Percentiles rank a stretch among this genome's conserved stretches.
Evolutionary conservation across 2,888 invertebrate species (phyloP).

Genomic region (Salpingus planirostris): DNA sequence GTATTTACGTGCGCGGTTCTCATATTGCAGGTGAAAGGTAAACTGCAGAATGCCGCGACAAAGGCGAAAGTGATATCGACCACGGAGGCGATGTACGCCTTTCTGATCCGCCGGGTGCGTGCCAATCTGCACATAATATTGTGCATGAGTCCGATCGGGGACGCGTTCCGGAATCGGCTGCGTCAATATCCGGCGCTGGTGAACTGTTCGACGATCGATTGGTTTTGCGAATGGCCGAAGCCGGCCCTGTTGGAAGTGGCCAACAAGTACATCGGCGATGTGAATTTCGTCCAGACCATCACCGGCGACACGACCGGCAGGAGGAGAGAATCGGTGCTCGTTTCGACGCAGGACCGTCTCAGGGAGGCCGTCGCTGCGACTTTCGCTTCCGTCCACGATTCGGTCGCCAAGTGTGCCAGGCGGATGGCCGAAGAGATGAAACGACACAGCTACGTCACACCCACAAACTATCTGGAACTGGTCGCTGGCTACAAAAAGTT

Average conservation of each 20-base stretch:
- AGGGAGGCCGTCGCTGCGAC: conserved; percentile 61
- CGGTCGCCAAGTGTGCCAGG: conserved; percentile 63
- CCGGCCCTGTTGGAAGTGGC: conserved; percentile 86
- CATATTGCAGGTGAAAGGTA: conserved; percentile 55
- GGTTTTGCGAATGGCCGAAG: conserved; percentile 84
- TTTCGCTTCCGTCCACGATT: conserved; percentile 75
- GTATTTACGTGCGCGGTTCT: conserved; percentile 2
- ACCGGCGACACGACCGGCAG: conserved; percentile 51
- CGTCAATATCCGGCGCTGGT: conserved; percentile 83
- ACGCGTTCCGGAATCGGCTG: conserved; percentile 72
- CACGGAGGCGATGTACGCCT: conserved; percentile 61
- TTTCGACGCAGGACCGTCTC: conserved; percentile 48
- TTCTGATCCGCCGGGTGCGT: conserved; percentile 68
- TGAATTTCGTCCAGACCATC: conserved; percentile 62
- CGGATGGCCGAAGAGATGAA: conserved; percentile 71
- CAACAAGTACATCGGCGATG: conserved; percentile 65
- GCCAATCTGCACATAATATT: conserved; percentile 71
- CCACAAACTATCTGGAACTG: conserved; percentile 78
- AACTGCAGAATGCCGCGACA: conserved; percentile 50
- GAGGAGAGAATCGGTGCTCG: conserved; percentile 30
- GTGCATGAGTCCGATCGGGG: conserved; percentile 85
- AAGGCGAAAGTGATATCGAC: conserved; percentile 51
- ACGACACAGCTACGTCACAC: conserved; percentile 79
- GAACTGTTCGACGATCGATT: conserved; percentile 82
- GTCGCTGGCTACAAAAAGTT: conserved; percentile 77